Conservation (phyloP, 1,140 invertebrate genomes). For the Neodiprion pinetum region DNA sequence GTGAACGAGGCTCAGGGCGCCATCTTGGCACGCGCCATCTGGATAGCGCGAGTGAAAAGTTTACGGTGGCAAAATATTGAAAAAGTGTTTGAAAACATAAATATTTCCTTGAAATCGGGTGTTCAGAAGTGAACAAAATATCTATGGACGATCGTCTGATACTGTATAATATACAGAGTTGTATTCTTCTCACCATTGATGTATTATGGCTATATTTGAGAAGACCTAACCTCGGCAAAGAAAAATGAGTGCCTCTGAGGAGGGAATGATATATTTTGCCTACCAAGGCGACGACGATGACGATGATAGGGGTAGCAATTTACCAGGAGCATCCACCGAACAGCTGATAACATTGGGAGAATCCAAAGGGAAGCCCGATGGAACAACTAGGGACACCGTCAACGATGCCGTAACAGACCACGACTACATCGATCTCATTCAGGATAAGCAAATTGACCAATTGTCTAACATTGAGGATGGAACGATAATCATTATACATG, state of each 20-base stretch:
- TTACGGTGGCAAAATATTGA: slow-evolving; percentile 32
- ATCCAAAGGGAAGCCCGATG: neutral
- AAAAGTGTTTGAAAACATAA: slow-evolving; percentile 40
- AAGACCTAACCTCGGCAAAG: neutral
- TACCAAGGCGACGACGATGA: neutral
- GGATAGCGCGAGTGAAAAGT: slow-evolving; percentile 42
- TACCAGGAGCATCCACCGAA: neutral
- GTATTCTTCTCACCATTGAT: neutral
- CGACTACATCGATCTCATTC: slow-evolving; percentile 1
- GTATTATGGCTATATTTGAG: neutral
- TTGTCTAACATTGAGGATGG: neutral
- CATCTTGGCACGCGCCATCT: slow-evolving; percentile 46
- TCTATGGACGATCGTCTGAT: neutral
- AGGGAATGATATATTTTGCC: neutral
- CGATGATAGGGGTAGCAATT: neutral
- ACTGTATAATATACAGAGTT: slow-evolving; percentile 1
- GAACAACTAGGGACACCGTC: neutral
- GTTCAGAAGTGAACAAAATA: slow-evolving; percentile 5
- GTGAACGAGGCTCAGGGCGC: slow-evolving; percentile 25
- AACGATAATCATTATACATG: neutral
- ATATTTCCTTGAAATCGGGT: slow-evolving; percentile 24
- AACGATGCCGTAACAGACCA: neutral
- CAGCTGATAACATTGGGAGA: neutral
- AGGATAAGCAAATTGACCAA: neutral
- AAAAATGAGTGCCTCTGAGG: slow-evolving; percentile 2